Conservation (phyloP, 2,888 invertebrate species). For the Ormyrus rosae region DNA sequence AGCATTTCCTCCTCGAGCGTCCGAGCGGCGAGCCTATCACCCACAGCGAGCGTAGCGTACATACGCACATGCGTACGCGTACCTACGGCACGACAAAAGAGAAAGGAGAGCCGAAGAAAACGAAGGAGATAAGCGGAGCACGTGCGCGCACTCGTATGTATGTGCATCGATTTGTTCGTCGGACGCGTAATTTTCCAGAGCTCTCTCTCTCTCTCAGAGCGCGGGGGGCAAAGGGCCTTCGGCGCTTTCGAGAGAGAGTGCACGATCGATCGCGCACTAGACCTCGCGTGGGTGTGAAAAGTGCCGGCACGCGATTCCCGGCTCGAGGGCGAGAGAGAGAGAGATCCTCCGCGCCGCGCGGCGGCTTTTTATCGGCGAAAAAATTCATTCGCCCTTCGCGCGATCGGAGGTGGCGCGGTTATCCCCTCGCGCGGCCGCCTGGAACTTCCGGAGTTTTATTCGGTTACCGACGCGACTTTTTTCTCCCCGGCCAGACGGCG, state of each 20-base stretch:
- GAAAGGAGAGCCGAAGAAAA: constrained; percentile 23
- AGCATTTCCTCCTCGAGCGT: constrained; percentile 4
- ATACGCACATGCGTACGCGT: constrained; percentile 8
- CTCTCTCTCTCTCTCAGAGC: background rate
- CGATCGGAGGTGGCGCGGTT: background rate
- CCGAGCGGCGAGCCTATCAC: constrained; percentile 22
- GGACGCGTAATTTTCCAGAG: too few relatives aligned
- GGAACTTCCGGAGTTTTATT: constrained; percentile 20
- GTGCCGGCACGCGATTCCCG: constrained; percentile 36
- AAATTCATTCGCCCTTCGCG: constrained; percentile 31
- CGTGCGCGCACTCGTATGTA: constrained; percentile 4
- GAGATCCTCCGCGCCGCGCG: background rate
- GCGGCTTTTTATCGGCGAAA: constrained; percentile 24
- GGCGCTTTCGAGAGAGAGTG: background rate
- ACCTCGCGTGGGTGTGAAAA: constrained; percentile 6
- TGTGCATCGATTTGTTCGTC: too few relatives aligned
- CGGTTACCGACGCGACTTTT: background rate
- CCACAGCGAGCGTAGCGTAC: background rate
- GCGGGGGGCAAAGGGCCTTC: background rate
- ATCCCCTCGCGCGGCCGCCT: too few relatives aligned
- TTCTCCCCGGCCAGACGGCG: background rate
- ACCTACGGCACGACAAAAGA: constrained; percentile 39
- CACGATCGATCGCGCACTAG: background rate
- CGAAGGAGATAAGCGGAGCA: background rate
- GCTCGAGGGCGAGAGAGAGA: background rate